Conservation (phyloP, 2,113 vertebrate species). For the Ptilonorhynchus violaceus region DNA sequence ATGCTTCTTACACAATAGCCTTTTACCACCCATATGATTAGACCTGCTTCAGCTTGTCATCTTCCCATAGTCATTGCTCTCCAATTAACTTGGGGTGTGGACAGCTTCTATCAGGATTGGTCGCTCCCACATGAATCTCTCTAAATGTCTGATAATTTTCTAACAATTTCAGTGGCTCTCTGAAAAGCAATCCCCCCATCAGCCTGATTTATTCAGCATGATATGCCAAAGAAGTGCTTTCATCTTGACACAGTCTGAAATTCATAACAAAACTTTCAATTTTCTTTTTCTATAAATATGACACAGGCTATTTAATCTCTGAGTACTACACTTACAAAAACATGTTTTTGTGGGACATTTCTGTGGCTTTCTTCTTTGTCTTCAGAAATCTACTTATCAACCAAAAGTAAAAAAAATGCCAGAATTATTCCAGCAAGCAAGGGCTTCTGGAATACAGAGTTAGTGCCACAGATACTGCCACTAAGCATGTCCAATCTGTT, state of each 20-base stretch:
- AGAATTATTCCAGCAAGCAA: not conserved
- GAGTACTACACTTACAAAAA: not conserved
- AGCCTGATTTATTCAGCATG: not conserved
- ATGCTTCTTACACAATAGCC: not conserved
- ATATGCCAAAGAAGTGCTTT: not conserved
- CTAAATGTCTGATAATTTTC: not conserved
- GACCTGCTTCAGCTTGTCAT: not conserved
- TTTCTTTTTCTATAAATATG: not conserved
- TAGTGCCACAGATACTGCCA: not conserved
- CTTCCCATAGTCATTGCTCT: not conserved
- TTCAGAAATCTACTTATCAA: not conserved
- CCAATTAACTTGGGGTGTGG: not conserved
- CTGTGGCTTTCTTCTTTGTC: not conserved
- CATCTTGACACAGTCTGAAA: not conserved
- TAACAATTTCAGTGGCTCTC: not conserved
- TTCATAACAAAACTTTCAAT: not conserved
- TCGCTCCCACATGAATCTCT: not conserved
- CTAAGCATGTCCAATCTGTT: fast-evolving
- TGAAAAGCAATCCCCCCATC: not conserved
- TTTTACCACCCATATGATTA: not conserved
- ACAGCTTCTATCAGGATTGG: not conserved
- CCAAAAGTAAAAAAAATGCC: not conserved
- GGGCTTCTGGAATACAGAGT: not conserved
- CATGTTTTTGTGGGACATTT: not conserved
- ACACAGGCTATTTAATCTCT: not conserved